Percentiles rank a stretch among this genome's conserved stretches.
phyloP scores from a whole-genome alignment of 1,140 invertebrate genomes.

The Drosophila pallidifrons region DNA sequence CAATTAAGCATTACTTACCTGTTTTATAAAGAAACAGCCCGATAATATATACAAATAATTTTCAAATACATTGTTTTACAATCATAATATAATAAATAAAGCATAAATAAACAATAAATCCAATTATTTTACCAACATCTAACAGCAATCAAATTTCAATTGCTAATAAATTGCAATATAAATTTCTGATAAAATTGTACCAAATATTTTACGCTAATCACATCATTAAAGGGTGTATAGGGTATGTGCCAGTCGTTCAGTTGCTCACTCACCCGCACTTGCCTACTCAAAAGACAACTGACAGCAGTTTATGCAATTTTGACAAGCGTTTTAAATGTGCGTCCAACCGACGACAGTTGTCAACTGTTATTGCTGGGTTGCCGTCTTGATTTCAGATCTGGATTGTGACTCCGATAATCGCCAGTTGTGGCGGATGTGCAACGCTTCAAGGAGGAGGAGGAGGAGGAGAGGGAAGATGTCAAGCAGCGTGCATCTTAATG shows the following conservation, averaged over 20 bases:
- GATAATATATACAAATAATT: too few relatives aligned
- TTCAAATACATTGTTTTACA: too few relatives aligned
- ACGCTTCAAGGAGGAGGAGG: not conserved
- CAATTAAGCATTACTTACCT: too few relatives aligned
- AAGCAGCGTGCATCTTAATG: constrained; percentile 60
- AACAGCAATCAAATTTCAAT: too few relatives aligned
- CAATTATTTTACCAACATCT: too few relatives aligned
- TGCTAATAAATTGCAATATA: too few relatives aligned
- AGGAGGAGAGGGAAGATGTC: constrained; percentile 8
- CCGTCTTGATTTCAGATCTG: constrained; percentile 72
- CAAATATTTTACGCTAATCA: too few relatives aligned
- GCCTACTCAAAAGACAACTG: constrained; percentile 37
- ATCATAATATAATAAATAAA: too few relatives aligned
- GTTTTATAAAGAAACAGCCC: too few relatives aligned
- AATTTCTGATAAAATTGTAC: too few relatives aligned
- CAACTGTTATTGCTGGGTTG: constrained; percentile 69
- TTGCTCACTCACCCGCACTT: not conserved
- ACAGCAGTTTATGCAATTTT: constrained; percentile 78
- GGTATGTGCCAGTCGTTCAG: not conserved
- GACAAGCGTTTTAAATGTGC: constrained; percentile 77
- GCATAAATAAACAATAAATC: too few relatives aligned
- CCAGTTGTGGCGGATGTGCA: constrained; percentile 28
- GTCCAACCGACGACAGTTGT: constrained; percentile 77
- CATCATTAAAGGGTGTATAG: not conserved
- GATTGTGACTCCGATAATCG: constrained; percentile 68